Base-by-base conservation (phyloP, 2,113 vertebrate species). In the Acanthochromis polyacanthus region DNA sequence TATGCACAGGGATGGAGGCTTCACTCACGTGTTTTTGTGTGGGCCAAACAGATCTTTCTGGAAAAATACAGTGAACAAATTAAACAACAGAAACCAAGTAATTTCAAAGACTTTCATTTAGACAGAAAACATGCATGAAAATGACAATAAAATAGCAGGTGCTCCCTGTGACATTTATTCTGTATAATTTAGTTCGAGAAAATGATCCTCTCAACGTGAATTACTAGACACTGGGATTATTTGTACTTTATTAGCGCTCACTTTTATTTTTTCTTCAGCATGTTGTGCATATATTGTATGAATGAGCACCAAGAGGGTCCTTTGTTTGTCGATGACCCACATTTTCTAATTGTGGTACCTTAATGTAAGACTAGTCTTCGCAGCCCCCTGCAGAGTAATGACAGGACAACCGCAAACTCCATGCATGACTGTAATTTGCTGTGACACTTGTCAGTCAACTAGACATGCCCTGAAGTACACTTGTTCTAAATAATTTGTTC, bases 1-100 rank as follows among this genome's bases (percentile, higher is more conserved):
- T 82, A 63, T 77, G n/a, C n/a, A 14, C 14, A 68, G n/a, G 32
- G 20, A 69, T 71, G 81, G 83, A 85, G 75, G 66, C 55, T 71
- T 78, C 43, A 38, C 72, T 68, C 32, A 51, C 50, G 48, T 38
- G 63, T 28, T 36, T 69, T 14, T 82, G 71, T 68, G 81, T 84
- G 71, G 69, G 53, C 71, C n/a, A 28, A 72, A 51, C 15, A 52
- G 23, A 5, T 67, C 25, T 50, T 71, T n/a, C 32, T 86, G 40
- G 11, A 38, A 66, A 75, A 22, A 62, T 22, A 69, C 40, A 67
- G 38, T 0, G 46, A 45, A 45, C 5, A 10, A 36, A 25, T 12
- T 9, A n/a, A 53, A 70, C 62, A 8, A 40, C 40, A 40, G 16
- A 69, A 78, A 30, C 68, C 1, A 81, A 52, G 23, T 63, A 12